Evolutionary conservation across 2,888 invertebrate species (phyloP).

Genomic region (Meteorus colon): DNA sequence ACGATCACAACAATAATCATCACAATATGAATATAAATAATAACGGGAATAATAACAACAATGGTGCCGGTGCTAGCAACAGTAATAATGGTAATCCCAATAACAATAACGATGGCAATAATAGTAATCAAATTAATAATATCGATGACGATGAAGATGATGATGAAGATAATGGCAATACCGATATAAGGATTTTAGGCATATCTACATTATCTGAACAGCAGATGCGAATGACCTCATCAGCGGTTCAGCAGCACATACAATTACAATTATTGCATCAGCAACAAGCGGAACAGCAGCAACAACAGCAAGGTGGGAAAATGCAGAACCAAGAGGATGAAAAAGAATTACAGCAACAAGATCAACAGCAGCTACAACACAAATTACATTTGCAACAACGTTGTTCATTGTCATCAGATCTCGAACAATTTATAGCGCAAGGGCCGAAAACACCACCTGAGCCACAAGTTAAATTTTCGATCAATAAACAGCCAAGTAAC

Average conservation of each 20-base stretch:
- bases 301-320: slow-evolving; percentile 5
- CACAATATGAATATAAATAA: slow-evolving; percentile 26
- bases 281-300: slow-evolving; percentile 15
- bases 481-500: slow-evolving; percentile 69
- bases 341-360: slow-evolving; percentile 50
- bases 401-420: slow-evolving; percentile 61
- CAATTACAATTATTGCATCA: slow-evolving; percentile 21
- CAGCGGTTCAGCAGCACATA: slow-evolving; percentile 4
- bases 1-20: slow-evolving; percentile 19
- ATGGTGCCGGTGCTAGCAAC: neutral
- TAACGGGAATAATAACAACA: slow-evolving; percentile 13
- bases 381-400: slow-evolving; percentile 55
- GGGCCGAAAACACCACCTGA: slow-evolving; percentile 87
- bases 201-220: slow-evolving; percentile 5
- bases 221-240: neutral
- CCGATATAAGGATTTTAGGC: slow-evolving; percentile 1
- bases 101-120: slow-evolving; percentile 22
- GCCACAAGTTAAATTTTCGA: slow-evolving; percentile 79
- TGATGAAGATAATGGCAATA: slow-evolving; percentile 2
- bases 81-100: slow-evolving; percentile 13
- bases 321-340: slow-evolving; percentile 18
- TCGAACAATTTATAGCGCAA: slow-evolving; percentile 67
- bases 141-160: slow-evolving; percentile 19
- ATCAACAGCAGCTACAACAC: slow-evolving; percentile 16
- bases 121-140: slow-evolving; percentile 1